Base-by-base conservation (phyloP, 2,888 invertebrate species). In the Drosophila cognata region DNA sequence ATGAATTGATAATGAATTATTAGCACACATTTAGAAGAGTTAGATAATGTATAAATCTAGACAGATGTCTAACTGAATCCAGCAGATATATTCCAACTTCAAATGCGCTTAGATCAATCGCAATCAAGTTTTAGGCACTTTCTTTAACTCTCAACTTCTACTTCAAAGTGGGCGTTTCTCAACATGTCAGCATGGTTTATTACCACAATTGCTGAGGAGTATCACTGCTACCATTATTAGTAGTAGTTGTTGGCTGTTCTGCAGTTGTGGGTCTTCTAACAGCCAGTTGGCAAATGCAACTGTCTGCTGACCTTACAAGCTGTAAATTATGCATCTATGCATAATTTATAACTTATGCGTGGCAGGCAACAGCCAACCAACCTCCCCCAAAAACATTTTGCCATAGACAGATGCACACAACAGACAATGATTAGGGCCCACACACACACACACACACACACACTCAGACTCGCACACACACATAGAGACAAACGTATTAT, bases 221-320 rank as follows among this genome's bases (percentile, higher is more conserved):
- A 58, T 55, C 52, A 62, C 64, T 62, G 66, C 77, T 76, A 77
- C 77, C 71, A 77, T 74, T 81, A 53, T 50, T 29, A 51, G 57
- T 56, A 56, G 62, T 62, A 61, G 21, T 43, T 29, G 48, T 31
- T 46, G 46, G 18, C 36, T 41, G 41, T 1, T 7, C 4, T 25
- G 46, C 46, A 16, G 21, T 46, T 46, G 18, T 57, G 51, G 51
- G 7, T 28, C 46, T 25, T 46, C 21, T 1, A 8, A 25, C 18
- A 46, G 62, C 50, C 48, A 43, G 76, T 46, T 68, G 52, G 69
- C 68, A 74, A 88, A 82, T 90, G 90, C 90, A 90, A 85, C 90
- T 89, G 90, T 88, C 90, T 89, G 84, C 84, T 84, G 84, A 84
- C 84, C 90, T 88, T 89, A 82, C 77, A 77, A 77, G 78, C 90